Evolutionary conservation across 2,888 invertebrate genomes (phyloP).

Genomic region (Ptilodon capucinus): DNA sequence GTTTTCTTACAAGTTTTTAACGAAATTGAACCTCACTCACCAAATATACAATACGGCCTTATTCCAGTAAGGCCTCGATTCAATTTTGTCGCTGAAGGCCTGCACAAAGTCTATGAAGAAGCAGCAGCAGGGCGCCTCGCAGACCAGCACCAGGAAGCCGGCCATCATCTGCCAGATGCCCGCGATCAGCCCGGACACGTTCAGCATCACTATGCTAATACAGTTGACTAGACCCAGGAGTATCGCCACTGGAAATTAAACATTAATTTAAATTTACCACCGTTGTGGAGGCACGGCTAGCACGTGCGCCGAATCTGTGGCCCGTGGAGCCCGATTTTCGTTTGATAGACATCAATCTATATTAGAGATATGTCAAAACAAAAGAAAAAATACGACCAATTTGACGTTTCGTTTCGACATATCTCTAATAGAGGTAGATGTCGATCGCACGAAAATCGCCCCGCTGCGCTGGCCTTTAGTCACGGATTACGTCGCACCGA

Average conservation of each 20-base stretch:
- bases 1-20: too few relatives aligned
- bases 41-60: constrained; percentile 92
- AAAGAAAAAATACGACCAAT: too few relatives aligned
- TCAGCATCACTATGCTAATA: constrained; percentile 84
- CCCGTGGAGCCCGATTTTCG: too few relatives aligned
- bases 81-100: constrained; percentile 91
- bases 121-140: constrained; percentile 99
- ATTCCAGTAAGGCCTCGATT: constrained; percentile 93
- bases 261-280: not conserved
- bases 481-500: too few relatives aligned
- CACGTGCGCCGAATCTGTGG: too few relatives aligned
- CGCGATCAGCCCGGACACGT: constrained; percentile 86
- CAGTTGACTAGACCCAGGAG: constrained; percentile 91
- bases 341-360: too few relatives aligned
- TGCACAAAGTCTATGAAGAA: constrained; percentile 97
- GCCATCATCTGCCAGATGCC: constrained; percentile 94
- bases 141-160: constrained; percentile 92
- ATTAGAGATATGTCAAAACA: too few relatives aligned
- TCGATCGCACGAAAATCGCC: too few relatives aligned
- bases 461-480: too few relatives aligned
- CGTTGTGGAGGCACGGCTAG: too few relatives aligned
- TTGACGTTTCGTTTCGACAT: too few relatives aligned
- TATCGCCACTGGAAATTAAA: constrained; percentile 88
- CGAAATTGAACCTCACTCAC: constrained; percentile 82
- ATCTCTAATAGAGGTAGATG: too few relatives aligned